Percentiles rank a stretch among this genome's conserved stretches.
Conservation (phyloP, 2,888 invertebrate genomes). For the Lasioglossum lativentre region DNA sequence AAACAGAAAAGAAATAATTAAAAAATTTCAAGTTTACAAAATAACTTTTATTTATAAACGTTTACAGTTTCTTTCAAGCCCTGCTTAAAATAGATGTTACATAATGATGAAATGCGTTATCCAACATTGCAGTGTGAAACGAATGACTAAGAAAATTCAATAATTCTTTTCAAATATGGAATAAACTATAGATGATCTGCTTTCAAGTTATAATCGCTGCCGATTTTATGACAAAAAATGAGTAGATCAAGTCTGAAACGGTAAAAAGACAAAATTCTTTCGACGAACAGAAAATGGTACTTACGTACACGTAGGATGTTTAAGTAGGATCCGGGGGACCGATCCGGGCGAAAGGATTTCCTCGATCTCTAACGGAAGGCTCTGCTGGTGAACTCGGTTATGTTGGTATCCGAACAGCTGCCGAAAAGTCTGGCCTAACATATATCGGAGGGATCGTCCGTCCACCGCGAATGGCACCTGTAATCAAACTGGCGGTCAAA, state of each 20-base stretch:
- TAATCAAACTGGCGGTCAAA: slow-evolving; percentile 83
- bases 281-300: neutral
- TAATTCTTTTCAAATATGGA: neutral
- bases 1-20: no score
- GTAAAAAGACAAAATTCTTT: no score
- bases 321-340: neutral
- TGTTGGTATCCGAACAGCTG: neutral
- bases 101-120: neutral
- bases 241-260: neutral
- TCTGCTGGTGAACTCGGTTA: neutral
- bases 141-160: neutral
- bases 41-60: no score
- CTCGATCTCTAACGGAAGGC: neutral
- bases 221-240: neutral
- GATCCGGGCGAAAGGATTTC: neutral
- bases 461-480: slow-evolving; percentile 81
- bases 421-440: neutral
- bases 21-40: no score
- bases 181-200: neutral
- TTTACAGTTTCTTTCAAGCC: no score
- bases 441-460: slow-evolving; percentile 36
- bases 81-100: neutral
- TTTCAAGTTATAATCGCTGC: neutral
- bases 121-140: neutral
- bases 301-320: slow-evolving; percentile 3